Evolutionary conservation across 2,113 vertebrate species (phyloP), one percentile per base, ranked within the genome.

Genomic region (Capricornis sumatraensis): DNA sequence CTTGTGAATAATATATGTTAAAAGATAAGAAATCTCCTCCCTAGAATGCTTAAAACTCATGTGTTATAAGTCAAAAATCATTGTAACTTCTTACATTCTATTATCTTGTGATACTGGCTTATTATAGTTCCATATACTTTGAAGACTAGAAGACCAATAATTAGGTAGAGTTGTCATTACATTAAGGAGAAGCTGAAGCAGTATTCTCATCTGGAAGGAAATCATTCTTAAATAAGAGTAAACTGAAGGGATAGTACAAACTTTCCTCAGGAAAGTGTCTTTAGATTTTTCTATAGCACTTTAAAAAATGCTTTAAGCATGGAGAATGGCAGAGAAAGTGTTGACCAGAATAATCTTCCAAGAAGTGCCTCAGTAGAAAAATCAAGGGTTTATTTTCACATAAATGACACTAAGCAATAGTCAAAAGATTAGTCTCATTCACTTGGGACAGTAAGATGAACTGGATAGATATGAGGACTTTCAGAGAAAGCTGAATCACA

Each of bases 371-470:
- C 36, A 71, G 23, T 11, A 78, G 30, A 52, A 50, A 89, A 88
- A 55, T 27, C 23, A 89, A 62, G 3, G 36, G 11, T 64, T 95
- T 74, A 47, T 81, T 79, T 78, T 93, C 28, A 96, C 19, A 45
- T 87, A 93, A 93, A 87, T n/a, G 55, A 86, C 8, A 76, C 81
- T 55, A 55, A 83, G 52, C 50, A 36, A 55, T 83, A 53, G 84
- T 62, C n/a, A 96, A 94, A 95, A 79, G 27, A 64, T 67, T 62
- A 53, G 28, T 82, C 84, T 87, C 14, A 94, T 92, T 82, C 28
- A 87, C 43, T 60, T 91, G 28, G n/a, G 76, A n/a, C 53, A n/a
- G 40, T 88, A 64, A 83, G 45, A 50, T 91, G 13, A 87, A 43
- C 67, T 16, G 10, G 40, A 52, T 52, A 11, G 27, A 58, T 90